Evolutionary conservation across 1,140 invertebrate species (phyloP), one percentile per base, ranked within the genome.

Genomic region (Sarcophaga bullata): DNA sequence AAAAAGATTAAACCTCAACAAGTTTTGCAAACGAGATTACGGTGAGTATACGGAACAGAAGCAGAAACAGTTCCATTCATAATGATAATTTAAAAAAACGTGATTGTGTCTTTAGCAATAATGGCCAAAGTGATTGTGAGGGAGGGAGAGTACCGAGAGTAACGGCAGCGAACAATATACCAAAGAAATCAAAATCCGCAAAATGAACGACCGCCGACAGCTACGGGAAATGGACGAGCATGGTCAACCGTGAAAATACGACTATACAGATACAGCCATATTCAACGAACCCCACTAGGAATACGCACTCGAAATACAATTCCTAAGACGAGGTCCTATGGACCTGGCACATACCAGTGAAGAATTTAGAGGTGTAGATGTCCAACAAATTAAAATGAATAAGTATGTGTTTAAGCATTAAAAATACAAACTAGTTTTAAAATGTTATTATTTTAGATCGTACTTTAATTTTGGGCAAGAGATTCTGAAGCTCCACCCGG

Each of bases 1-100:
- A 90, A 94, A 94, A 92, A 94, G 95, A 87, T 93, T 99, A 87
- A 99, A 97, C 88, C 93, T 98, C 86, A 97, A 96, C 92, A 98
- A 98, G 92, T 99, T 96, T 91, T 99, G 98, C 94, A 97, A 96
- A 92, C 93, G 97, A 93, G 97, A 99, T 91, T 99, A 97, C 92
- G 98, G 98, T 99, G 91, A 94, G 95, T 91, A 86, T n/a, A 10
- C n/a, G n/a, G n/a, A n/a, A n/a, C n/a, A n/a, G n/a, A n/a, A n/a
- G n/a, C n/a, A 62, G n/a, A 62, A 62, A 62, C 3, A 62, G 6
- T 10, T 52, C 8, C 4, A 37, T 37, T 52, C 50, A 52, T 9
- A n/a, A 52, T 10, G 19, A 54, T 25, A n/a, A n/a, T n/a, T n/a
- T n/a, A n/a, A n/a, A n/a, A n/a, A n/a, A n/a, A n/a, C n/a, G n/a